These are phyloP conservation scores for Haemorhous mexicanus DNA, from an alignment of 2,113 vertebrate species.

Conservation along the genomic window DNA sequence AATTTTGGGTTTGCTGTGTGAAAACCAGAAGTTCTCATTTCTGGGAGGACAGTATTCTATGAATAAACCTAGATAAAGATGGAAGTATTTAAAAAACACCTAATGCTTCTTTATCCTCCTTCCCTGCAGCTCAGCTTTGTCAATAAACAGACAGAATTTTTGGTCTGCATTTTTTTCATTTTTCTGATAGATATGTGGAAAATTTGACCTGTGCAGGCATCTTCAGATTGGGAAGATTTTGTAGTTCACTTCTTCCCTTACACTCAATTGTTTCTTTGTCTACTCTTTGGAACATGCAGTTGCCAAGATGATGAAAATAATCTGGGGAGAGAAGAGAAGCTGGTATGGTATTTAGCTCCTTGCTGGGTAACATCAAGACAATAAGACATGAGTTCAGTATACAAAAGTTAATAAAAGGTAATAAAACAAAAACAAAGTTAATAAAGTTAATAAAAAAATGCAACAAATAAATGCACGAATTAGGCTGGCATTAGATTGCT, in stretches of 20 bases:
- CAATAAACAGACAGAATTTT: not conserved
- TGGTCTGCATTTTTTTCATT: not conserved
- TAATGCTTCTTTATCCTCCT: not conserved
- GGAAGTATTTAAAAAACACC: not conserved
- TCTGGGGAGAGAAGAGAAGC: not conserved
- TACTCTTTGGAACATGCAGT: not conserved
- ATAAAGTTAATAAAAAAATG: not conserved
- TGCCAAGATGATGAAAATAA: not conserved
- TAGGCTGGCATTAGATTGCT: not conserved
- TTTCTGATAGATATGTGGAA: not conserved
- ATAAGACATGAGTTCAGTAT: not conserved
- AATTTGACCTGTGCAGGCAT: not conserved
- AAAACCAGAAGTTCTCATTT: not conserved
- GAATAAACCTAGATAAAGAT: not conserved
- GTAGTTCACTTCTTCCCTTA: not conserved
- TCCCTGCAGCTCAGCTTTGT: not conserved
- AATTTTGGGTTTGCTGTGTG: not conserved
- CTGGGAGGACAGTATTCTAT: not conserved
- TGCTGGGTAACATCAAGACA: not conserved
- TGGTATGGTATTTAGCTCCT: not conserved
- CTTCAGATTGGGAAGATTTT: not conserved
- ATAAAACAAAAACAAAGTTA: not conserved
- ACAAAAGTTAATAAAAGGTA: not conserved
- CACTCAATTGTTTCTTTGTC: not conserved
- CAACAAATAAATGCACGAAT: not conserved